Conservation (phyloP, 1,140 invertebrate species). For the Ylistrum balloti region DNA sequence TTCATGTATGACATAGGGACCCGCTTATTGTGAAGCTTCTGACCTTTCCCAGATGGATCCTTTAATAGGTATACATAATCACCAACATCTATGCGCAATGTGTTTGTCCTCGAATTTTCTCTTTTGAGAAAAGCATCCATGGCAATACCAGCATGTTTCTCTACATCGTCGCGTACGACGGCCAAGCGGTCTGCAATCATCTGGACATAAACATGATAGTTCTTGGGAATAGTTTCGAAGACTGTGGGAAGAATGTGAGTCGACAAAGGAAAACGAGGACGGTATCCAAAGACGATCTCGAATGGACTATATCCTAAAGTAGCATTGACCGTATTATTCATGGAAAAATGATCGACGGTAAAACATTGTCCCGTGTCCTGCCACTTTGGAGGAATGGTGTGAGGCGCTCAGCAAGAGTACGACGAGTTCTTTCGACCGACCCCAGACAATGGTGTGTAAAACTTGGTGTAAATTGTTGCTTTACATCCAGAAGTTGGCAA, state of each 20-base stretch:
- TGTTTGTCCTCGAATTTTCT: neutral
- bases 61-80: constrained; percentile 1
- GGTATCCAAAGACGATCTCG: constrained; percentile 52
- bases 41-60: neutral
- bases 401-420: constrained; percentile 47
- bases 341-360: constrained; percentile 53
- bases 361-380: constrained; percentile 32
- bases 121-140: too few species aligned
- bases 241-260: neutral
- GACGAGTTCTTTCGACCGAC: constrained; percentile 52
- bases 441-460: constrained; percentile 57
- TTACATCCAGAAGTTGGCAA: constrained; percentile 41
- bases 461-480: constrained; percentile 54
- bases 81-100: neutral
- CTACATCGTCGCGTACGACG: neutral
- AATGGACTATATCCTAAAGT: constrained; percentile 53
- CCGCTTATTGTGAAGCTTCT: neutral
- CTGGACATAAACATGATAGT: constrained; percentile 50
- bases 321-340: constrained; percentile 55
- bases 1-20: neutral
- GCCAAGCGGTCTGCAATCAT: neutral
- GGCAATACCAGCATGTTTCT: neutral
- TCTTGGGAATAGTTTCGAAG: constrained; percentile 43
- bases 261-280: constrained; percentile 56
- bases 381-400: constrained; percentile 48